phyloP scores from a whole-genome alignment of 2,113 vertebrate species.

The Xerus inauris region DNA sequence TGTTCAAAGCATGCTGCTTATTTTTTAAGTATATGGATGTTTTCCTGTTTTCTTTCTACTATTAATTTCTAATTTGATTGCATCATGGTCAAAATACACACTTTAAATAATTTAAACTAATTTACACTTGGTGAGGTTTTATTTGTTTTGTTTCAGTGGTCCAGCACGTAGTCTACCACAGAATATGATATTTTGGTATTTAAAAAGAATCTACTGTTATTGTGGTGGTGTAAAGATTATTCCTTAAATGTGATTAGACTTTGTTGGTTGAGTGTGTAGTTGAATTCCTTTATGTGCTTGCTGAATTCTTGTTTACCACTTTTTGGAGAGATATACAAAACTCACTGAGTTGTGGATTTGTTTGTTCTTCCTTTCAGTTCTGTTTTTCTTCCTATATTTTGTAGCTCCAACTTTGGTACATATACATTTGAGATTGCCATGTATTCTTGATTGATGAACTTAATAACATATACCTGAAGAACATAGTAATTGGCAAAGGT shows the following conservation, averaged over 20 bases:
- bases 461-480: no score
- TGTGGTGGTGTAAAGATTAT: neutral
- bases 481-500: no score
- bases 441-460: neutral
- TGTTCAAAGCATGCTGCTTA: neutral
- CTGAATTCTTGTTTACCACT: neutral
- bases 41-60: neutral
- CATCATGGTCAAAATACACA: neutral
- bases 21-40: neutral
- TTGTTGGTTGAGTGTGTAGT: neutral
- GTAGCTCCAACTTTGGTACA: neutral
- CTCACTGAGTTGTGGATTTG: neutral
- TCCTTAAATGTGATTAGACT: neutral
- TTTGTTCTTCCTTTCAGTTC: neutral
- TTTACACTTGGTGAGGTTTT: neutral
- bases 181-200: no score
- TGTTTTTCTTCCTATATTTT: neutral
- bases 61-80: neutral
- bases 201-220: neutral
- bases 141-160: neutral
- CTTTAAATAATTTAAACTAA: neutral
- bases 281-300: neutral
- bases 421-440: neutral
- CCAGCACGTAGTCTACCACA: neutral
- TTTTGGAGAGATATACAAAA: neutral